Evolutionary conservation across 2,888 invertebrate species (phyloP), one percentile per base, ranked within the genome.

Genomic region (Taenaris catops): DNA sequence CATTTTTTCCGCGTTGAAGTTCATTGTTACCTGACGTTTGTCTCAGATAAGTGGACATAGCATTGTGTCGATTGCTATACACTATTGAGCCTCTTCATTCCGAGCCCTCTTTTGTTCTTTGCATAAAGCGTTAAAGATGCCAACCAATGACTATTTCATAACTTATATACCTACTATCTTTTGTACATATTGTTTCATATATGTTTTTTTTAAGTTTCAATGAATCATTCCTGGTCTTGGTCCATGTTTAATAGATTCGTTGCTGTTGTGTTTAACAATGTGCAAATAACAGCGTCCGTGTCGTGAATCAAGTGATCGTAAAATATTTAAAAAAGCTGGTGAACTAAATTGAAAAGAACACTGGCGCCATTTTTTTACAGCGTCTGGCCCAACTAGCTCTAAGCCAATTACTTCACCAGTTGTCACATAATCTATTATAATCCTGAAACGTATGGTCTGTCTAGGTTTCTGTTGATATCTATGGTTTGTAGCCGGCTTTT

Each of bases 351-450:
- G n/a, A n/a, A n/a, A n/a, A n/a, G n/a, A n/a, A 31, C 91, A 71
- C 28, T 88, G 70, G 3, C 87, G 78, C 91, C 92, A 93, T 43
- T 84, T 87, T n/a, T 71, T 58, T 0, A 95, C 81, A 1, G 92
- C 92, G 52, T 92, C 78, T 26, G 91, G 89, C 0, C 92, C 93
- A 20, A 94, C 89, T 32, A 96, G 59, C 66, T 95, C 93, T 52
- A 96, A 60, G 0, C 91, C 93, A 41, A 95, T 79, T 1, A 94
- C 87, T 38, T 93, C 92, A 1, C 92, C 95, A 29, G 91, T 89
- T 1, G 91, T 91, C 23, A 95, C 71, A 59, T 91, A 90, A 49
- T 91, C 89, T 40, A 94, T 74, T 31, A 93, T 76, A 26, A 89
- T 75, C 38, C 91, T 91, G 49, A 19, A 19, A 19, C 1, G 7